Base-by-base conservation (phyloP, 2,888 invertebrate species). In the Sialis fuliginosa region DNA sequence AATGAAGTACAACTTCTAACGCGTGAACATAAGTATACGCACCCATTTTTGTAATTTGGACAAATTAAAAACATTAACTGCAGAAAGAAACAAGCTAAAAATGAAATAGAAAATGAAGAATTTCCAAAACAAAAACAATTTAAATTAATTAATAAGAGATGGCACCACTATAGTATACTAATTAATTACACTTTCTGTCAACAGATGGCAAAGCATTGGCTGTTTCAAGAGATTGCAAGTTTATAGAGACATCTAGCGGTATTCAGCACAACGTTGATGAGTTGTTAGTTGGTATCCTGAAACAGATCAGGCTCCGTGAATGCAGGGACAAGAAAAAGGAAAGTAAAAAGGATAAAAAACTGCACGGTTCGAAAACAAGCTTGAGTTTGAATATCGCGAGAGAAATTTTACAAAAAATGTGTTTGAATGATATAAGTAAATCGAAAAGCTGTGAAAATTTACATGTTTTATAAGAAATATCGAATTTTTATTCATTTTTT, bases 211-310 rank as follows among this genome's bases (percentile, higher is more conserved):
- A 90, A 68, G 74, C 81, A n/a, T 66, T 92, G 54, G 92, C 93
- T 1, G 83, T 84, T 37, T 81, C 85, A 9, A 77, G 85, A 61
- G 89, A 90, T 64, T 85, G 86, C 66, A 93, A 93, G 67, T 92
- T 90, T 68, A 92, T 93, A 54, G 95, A 96, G 66, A 90, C 93
- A 0, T 95, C 93, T 1, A 88, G 90, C 48, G 93, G 92, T 1
- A 86, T 96, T 57, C 91, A 95, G 63, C 92, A 95, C 69, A 92
- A 93, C 61, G 91, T 96, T 13, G 95, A 96, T 64, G 95, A 96
- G 62, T 75, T 96, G 22, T 75, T 96, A 39, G 92, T 93, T 1
- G 95, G 95, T 3, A 81, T 91, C 54, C 74, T 95, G 42, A 91
- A 90, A 62, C 92, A 93, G 70, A 85, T 89, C 58, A 74, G 86